Base-by-base conservation (phyloP, 2,888 invertebrate species). In the Koerneria pararmatus region DNA sequence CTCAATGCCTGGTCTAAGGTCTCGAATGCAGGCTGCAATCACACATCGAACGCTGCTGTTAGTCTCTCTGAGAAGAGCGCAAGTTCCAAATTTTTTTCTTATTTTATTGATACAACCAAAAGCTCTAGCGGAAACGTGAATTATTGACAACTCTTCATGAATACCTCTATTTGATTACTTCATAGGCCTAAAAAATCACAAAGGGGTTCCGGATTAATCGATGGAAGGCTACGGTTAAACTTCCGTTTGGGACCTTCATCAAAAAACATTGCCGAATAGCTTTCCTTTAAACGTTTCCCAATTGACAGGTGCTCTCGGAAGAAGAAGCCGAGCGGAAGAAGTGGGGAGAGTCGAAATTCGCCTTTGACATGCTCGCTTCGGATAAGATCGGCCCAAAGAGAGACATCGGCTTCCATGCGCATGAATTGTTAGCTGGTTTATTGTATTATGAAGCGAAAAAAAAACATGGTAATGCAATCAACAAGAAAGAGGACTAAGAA, bases 291-390 rank as follows among this genome's bases (percentile, higher is more conserved):
- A n/a, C n/a, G n/a, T n/a, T n/a, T n/a, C n/a, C n/a, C n/a, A n/a
- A n/a, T n/a, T n/a, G n/a, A n/a, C n/a, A n/a, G n/a, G n/a, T n/a
- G n/a, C n/a, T n/a, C n/a, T n/a, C n/a, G n/a, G n/a, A n/a, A n/a
- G n/a, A n/a, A n/a, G n/a, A 15, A 41, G 29, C 4, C 58, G 65
- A 67, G 24, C 24, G 67, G 3, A 51, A 60, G 49, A 35, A 70
- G 24, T 75, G 68, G 67, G 95, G 95, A 19, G 92, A 92, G 82
- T 90, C 89, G 82, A 85, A 88, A 58, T 91, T 91, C 87, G 93
- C 95, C 0, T 97, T 93, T 84, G 97, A 97, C 84, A 89, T 91
- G 6, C 86, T 95, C 24, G 89, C 95, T 19, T 94, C 94, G 68
- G 90, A 92, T 78, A 89, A 91, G 78, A 88, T 97, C 67, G 90